These are phyloP conservation scores for Chloroceryle amazona DNA, from an alignment of 2,797 vertebrate genomes.

Conservation along the genomic window DNA sequence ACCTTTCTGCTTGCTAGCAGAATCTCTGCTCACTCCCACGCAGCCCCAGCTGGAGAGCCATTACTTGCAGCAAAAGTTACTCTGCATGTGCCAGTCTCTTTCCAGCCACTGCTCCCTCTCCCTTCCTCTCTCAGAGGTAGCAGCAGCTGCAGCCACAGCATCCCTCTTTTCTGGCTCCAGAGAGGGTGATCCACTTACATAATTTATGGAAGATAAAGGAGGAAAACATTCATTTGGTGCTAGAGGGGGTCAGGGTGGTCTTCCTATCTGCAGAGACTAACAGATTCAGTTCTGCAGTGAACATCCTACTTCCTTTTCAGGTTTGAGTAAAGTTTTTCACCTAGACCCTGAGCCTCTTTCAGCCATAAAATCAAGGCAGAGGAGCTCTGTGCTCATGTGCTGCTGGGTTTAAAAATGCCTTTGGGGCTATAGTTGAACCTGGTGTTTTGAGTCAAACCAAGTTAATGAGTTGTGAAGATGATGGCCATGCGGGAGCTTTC, in stretches of 20 bases:
- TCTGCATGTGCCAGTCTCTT: neutral
- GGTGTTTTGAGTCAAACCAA: neutral
- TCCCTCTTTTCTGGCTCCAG: neutral
- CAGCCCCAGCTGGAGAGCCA: slow-evolving; percentile 33
- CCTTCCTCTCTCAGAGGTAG: neutral
- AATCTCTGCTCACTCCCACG: neutral
- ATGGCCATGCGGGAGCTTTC: neutral
- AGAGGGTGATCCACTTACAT: neutral
- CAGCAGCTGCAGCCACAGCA: neutral
- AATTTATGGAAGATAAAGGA: neutral
- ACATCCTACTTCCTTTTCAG: neutral
- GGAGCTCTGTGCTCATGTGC: neutral
- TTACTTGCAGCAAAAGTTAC: neutral
- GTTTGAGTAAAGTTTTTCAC: neutral
- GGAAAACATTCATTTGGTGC: neutral
- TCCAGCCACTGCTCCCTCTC: neutral
- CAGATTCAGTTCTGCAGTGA: neutral
- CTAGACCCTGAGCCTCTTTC: neutral
- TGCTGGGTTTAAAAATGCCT: neutral
- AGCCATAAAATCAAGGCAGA: neutral
- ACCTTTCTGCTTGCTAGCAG: slow-evolving; percentile 14
- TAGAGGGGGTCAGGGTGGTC: neutral
- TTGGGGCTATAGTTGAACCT: neutral
- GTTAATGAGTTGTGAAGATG: neutral
- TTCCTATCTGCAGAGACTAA: neutral